Evolutionary conservation across 2,797 vertebrate species (phyloP), one percentile per base, ranked within the genome.

Genomic region (Fundulus diaphanus): DNA sequence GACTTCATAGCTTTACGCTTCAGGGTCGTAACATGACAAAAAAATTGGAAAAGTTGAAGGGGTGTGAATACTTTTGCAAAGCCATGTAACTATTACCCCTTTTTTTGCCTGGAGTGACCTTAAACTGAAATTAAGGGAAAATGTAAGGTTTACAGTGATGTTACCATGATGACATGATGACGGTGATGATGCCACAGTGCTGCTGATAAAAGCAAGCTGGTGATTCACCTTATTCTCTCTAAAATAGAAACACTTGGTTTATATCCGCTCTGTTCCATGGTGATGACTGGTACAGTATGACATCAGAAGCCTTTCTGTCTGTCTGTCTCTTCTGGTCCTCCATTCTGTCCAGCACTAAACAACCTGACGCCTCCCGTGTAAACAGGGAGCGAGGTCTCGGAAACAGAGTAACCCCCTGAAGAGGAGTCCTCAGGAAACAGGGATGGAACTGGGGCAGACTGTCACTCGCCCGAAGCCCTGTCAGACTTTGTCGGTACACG

Each of bases 181-280:
- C 27, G 37, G 40, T 15, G 31, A 1, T 51, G 59, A 78, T 40
- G 57, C 40, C 51, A 72, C 73, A 69, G 3, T 66, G 70, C 27
- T 76, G 80, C 0, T 77, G 74, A 77, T 72, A 66, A 74, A 74
- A 74, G 42, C 63, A 44, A 73, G 16, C 42, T 29, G 59, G 69
- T 87, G 89, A 88, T 79, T 89, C 85, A 88, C 66, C 72, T 49
- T 7, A 66, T 75, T 66, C 81, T 56, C 77, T 81, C 77, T 79
- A 56, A 85, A 89, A 88, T 83, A 85, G 85, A 86, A 87, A 77
- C 15, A 3, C 52, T 48, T 73, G 68, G n/a, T 76, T 79, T 82
- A 84, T 82, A 79, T 91, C 88, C 85, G 80, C 77, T 76, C 76
- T 37, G 88, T 29, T 69, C 90, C 83, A 92, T 90, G 86, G 90